Evolutionary conservation across 2,797 vertebrate species (phyloP).

Genomic region (Sciurus carolinensis): DNA sequence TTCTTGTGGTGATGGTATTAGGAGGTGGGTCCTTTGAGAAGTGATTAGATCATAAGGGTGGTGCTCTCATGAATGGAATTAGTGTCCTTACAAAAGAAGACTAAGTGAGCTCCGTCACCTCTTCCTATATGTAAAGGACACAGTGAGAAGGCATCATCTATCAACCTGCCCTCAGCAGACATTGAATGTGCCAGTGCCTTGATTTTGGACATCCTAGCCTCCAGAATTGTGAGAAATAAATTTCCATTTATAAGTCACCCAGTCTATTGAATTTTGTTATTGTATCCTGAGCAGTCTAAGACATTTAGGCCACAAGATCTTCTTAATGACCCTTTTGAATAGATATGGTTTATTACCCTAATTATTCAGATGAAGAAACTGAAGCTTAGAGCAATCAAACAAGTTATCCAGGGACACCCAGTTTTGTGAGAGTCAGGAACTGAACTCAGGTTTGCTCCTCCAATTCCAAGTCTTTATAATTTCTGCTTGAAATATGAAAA

Average conservation of each 20-base stretch:
- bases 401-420: neutral
- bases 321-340: neutral
- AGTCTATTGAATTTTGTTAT: neutral
- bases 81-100: neutral
- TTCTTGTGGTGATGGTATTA: neutral
- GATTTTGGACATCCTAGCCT: neutral
- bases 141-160: neutral
- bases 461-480: conserved; percentile 10
- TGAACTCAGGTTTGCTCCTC: neutral
- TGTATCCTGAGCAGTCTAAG: neutral
- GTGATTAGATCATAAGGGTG: neutral
- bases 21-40: neutral
- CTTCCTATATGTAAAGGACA: neutral
- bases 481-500: neutral
- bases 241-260: neutral
- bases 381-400: neutral
- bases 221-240: neutral
- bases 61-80: neutral
- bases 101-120: neutral
- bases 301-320: neutral
- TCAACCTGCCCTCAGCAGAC: neutral
- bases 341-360: neutral
- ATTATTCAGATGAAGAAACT: conserved; percentile 35
- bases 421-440: neutral
- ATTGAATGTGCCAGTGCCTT: neutral